Conservation (phyloP, 2,797 vertebrate species). For the Hydrophis major region DNA sequence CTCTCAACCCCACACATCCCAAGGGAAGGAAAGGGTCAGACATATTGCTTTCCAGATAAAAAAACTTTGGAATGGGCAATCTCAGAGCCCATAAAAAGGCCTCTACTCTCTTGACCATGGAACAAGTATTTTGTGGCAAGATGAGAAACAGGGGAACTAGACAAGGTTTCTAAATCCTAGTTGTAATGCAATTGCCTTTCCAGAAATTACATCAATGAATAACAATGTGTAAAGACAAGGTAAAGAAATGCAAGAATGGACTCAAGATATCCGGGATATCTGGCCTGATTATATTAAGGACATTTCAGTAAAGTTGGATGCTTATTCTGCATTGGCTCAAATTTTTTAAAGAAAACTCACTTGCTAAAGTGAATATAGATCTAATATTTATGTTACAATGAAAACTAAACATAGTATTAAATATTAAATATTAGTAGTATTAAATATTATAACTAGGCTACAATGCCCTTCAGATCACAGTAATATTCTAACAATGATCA, state of each 20-base stretch:
- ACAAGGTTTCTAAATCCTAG: background rate
- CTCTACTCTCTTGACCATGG: background rate
- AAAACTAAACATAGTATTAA: background rate
- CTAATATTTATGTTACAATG: background rate
- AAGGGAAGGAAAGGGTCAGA: background rate
- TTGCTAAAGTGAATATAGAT: background rate
- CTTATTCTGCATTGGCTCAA: background rate
- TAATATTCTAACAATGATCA: background rate
- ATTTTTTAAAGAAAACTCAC: background rate
- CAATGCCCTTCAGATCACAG: background rate
- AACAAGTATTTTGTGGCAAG: background rate
- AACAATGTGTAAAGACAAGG: background rate
- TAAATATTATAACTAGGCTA: background rate
- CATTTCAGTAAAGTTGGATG: background rate
- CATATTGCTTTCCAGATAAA: background rate
- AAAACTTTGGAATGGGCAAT: background rate
- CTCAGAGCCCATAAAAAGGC: background rate
- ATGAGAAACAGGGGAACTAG: background rate
- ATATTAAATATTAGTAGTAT: too few species aligned
- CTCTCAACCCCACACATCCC: background rate
- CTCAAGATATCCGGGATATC: background rate
- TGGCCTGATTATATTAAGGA: background rate
- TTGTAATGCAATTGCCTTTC: background rate
- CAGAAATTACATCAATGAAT: background rate
- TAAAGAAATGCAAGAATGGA: too few species aligned